Percentiles rank a stretch among this genome's conserved stretches.
These are phyloP conservation scores for Acanthosepion lycidas DNA, from an alignment of 2,888 invertebrate species.

Conservation along the genomic window DNA sequence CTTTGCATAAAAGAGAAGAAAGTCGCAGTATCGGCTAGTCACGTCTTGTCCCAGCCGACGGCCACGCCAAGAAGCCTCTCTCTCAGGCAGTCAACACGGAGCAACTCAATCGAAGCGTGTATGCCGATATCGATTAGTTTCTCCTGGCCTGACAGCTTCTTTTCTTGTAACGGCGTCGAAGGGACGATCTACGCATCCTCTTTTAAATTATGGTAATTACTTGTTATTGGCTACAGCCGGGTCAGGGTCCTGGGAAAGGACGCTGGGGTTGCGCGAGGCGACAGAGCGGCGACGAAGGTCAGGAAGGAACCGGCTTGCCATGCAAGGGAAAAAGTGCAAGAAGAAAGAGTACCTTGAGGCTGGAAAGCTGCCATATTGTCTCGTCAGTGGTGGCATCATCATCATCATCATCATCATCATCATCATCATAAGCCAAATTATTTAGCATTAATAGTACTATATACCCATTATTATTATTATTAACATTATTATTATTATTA, in stretches of 20 bases:
- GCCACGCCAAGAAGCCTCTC: constrained; percentile 33
- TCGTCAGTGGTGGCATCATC: neutral
- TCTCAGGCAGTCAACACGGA: neutral
- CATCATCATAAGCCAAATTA: neutral
- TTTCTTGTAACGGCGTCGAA: neutral
- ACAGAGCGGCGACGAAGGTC: constrained; percentile 33
- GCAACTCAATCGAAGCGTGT: constrained; percentile 24
- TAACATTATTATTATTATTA: too few species aligned
- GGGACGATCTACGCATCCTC: neutral
- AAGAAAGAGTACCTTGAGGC: neutral
- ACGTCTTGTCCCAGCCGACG: constrained; percentile 13
- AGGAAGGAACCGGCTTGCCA: neutral
- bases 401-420: neutral
- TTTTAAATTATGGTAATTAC: constrained; percentile 33
- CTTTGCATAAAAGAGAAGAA: neutral
- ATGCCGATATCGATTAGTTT: constrained; percentile 21
- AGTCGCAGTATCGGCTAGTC: neutral
- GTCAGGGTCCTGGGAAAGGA: constrained; percentile 23
- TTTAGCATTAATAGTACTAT: neutral
- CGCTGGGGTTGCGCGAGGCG: neutral
- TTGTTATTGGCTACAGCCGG: constrained; percentile 33
- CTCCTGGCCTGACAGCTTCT: constrained; percentile 16
- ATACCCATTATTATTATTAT: neutral
- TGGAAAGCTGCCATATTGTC: neutral
- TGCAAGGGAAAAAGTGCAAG: neutral